Percentiles rank a stretch among this genome's conserved stretches.
Evolutionary conservation across 2,888 invertebrate genomes (phyloP).

Genomic region (Andrena marginata): DNA sequence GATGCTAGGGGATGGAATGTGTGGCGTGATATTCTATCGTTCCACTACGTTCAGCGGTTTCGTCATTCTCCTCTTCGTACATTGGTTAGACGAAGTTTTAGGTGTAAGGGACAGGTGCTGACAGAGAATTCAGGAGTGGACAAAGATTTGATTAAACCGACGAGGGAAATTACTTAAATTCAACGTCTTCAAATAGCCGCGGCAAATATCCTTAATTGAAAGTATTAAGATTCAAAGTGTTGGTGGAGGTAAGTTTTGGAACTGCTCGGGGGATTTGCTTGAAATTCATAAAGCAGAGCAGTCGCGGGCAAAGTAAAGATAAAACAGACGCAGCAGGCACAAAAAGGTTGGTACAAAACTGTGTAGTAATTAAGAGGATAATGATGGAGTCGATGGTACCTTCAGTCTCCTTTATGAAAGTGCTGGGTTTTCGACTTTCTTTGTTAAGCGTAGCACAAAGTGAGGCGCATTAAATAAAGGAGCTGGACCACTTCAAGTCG

Average conservation of each 20-base stretch:
- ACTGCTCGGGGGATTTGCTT: too few relatives aligned
- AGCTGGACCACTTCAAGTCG: constrained; percentile 26
- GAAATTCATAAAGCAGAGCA: too few relatives aligned
- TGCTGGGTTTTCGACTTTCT: constrained; percentile 23
- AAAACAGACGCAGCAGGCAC: not conserved
- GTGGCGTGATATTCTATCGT: constrained; percentile 34
- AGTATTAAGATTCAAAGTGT: too few relatives aligned
- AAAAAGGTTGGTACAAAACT: constrained; percentile 67
- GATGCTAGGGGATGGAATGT: constrained; percentile 28
- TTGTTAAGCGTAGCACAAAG: constrained; percentile 44
- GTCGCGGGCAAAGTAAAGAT: not conserved
- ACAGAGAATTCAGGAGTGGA: too few relatives aligned
- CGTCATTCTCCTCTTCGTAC: not conserved
- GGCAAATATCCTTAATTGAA: too few relatives aligned
- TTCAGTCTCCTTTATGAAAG: constrained; percentile 19
- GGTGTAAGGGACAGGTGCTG: too few relatives aligned
- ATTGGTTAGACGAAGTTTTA: not conserved
- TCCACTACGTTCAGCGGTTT: not conserved
- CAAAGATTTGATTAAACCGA: too few relatives aligned
- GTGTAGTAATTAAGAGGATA: constrained; percentile 73
- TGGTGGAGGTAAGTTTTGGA: too few relatives aligned
- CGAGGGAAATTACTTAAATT: too few relatives aligned
- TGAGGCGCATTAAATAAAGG: constrained; percentile 55
- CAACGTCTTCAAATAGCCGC: too few relatives aligned
- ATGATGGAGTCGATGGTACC: constrained; percentile 73